Base-by-base conservation (phyloP, 2,888 invertebrate genomes). In the Xestoiulus laeticollis region DNA sequence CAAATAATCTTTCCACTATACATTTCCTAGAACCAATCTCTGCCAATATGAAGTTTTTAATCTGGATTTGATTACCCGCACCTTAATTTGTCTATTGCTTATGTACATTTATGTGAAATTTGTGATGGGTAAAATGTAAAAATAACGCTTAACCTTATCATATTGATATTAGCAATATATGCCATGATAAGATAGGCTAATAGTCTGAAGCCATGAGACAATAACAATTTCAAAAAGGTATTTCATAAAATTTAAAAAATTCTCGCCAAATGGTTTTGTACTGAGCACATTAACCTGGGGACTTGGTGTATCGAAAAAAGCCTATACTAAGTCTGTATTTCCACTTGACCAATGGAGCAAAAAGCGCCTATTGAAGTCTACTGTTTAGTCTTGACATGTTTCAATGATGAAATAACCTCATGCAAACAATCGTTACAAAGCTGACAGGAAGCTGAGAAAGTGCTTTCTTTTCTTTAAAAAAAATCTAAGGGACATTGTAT, bases 281-380 rank as follows among this genome's bases (percentile, higher is more conserved):
- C n/a, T 53, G 53, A n/a, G 53, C 19, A 4, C 4, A 16, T 53
- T 53, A 53, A 53, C 53, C n/a, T 53, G 38, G 6, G 38, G 38
- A 38, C 38, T 38, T 38, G n/a, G 5, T 4, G 5, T 53, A 16
- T 53, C 53, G 19, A 53, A 53, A n/a, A 53, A 53, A 53, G 53
- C 53, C 53, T 53, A n/a, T n/a, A 38, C 38, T 38, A 53, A 53
- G 1, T n/a, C 53, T 53, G n/a, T 4, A 16, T 53, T 53, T 53
- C 53, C 53, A 53, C 53, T n/a, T 53, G 53, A 53, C 53, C n/a
- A n/a, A n/a, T n/a, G n/a, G n/a, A 53, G 53, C n/a, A 53, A 53
- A 48, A 16, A 10, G 16, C 16, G 16, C 16, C 48, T 53, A 53
- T 16, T n/a, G 19, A 4, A 19, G 19, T 53, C n/a, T n/a, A 16